Evolutionary conservation across 2,113 vertebrate genomes (phyloP).

Genomic region (Nesoenas mayeri): DNA sequence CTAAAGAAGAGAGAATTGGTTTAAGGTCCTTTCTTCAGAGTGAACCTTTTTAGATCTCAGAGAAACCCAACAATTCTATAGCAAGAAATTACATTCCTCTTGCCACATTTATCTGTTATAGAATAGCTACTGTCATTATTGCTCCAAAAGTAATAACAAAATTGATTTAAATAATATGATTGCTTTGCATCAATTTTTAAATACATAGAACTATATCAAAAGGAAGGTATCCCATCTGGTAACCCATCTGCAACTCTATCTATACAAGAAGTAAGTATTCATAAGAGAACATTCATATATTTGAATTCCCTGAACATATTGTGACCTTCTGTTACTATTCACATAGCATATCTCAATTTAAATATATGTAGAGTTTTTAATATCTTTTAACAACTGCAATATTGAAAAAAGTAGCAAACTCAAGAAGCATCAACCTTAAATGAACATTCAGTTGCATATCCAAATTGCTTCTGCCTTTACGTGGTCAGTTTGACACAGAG

Average conservation of each 20-base stretch:
- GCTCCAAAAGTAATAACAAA: constrained; percentile 52
- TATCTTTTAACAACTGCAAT: constrained; percentile 26
- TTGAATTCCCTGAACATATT: constrained; percentile 61
- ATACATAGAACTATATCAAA: constrained; percentile 6
- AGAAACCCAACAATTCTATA: background rate
- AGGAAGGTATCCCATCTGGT: constrained; percentile 63
- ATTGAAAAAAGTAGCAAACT: constrained; percentile 3
- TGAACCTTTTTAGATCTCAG: background rate
- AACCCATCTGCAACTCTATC: constrained; percentile 61
- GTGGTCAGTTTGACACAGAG: background rate
- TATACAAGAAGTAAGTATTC: constrained; percentile 30
- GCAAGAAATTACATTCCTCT: background rate
- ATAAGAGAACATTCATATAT: constrained; percentile 65
- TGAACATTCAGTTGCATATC: constrained; percentile 20
- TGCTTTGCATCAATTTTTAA: constrained; percentile 44
- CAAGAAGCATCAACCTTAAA: constrained; percentile 10
- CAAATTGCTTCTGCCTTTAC: background rate
- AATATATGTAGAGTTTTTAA: constrained; percentile 42
- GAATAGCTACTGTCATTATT: constrained; percentile 31
- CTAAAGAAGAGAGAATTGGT: background rate
- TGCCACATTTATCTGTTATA: background rate
- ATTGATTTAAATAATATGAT: constrained; percentile 43
- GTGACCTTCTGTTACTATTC: constrained; percentile 69
- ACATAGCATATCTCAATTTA: constrained; percentile 31
- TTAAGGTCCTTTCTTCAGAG: background rate